Conservation (phyloP, 2,797 vertebrate species). For the Monodelphis domestica region DNA sequence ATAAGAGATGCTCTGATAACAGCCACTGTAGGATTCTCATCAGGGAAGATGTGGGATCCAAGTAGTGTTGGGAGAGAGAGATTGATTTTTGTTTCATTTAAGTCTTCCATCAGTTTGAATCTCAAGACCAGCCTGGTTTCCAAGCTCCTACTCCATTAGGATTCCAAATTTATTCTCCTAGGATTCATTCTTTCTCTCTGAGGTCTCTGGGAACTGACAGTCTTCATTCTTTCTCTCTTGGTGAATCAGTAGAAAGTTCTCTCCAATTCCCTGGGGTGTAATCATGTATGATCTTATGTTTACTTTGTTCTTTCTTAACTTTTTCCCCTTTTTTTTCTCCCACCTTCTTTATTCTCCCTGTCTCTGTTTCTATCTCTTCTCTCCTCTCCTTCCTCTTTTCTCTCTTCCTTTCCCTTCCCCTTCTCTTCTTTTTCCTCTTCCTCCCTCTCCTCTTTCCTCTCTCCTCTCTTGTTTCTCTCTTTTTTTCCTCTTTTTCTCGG, state of each 20-base stretch:
- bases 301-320: slow-evolving; percentile 68
- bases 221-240: slow-evolving; percentile 39
- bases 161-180: neutral
- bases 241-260: slow-evolving; percentile 53
- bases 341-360: neutral
- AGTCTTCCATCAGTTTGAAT: neutral
- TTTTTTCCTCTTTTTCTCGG: slow-evolving; percentile 41
- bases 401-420: neutral
- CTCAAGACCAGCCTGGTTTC: neutral
- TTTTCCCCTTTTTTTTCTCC: slow-evolving; percentile 29
- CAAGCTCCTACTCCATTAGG: slow-evolving; percentile 16
- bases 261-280: slow-evolving; percentile 12
- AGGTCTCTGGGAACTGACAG: slow-evolving; percentile 62
- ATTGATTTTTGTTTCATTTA: neutral
- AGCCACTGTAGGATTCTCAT: neutral
- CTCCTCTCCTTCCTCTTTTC: accelerated
- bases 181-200: neutral
- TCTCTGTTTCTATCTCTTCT: neutral
- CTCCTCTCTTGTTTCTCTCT: slow-evolving; percentile 28
- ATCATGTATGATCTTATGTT: slow-evolving; percentile 49
- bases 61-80: neutral
- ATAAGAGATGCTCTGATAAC: neutral
- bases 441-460: neutral
- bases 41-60: neutral
- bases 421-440: neutral